Evolutionary conservation across 1,140 invertebrate species (phyloP).

Genomic region (Microplitis mediator): DNA sequence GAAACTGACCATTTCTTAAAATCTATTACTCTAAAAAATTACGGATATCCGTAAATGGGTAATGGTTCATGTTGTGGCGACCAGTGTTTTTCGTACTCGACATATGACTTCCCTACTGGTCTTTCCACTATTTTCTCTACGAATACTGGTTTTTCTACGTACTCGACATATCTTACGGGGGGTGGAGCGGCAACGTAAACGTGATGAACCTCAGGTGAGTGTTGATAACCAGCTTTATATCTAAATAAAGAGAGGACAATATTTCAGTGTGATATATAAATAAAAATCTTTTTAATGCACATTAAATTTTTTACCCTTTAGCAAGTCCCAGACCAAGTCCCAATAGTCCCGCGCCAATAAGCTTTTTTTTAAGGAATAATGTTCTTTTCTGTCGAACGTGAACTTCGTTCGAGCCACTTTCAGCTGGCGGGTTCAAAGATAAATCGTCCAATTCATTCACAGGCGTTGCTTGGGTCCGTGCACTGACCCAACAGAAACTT

Average conservation of each 20-base stretch:
- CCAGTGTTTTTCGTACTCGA: slow-evolving; percentile 44
- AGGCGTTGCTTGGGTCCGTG: not conserved
- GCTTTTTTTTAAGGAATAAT: slow-evolving; percentile 53
- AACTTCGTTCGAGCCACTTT: not conserved
- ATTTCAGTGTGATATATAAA: not conserved
- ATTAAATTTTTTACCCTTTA: slow-evolving; percentile 47
- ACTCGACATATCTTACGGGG: slow-evolving; percentile 52
- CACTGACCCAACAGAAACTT: slow-evolving; percentile 6
- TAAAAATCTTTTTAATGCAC: not conserved
- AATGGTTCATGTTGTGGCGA: slow-evolving; percentile 41
- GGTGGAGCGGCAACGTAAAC: slow-evolving; percentile 47
- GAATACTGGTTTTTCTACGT: slow-evolving; percentile 54
- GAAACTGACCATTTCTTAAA: not conserved
- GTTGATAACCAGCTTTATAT: slow-evolving; percentile 50
- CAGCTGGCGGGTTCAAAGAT: not conserved
- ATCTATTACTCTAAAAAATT: not conserved
- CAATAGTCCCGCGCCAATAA: slow-evolving; percentile 52
- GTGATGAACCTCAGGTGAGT: slow-evolving; percentile 49
- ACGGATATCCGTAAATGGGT: slow-evolving; percentile 44
- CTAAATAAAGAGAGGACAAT: slow-evolving; percentile 32
- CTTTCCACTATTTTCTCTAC: slow-evolving; percentile 51
- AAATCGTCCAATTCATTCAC: not conserved
- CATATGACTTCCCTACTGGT: slow-evolving; percentile 43
- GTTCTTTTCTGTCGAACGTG: slow-evolving; percentile 48
- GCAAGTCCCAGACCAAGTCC: slow-evolving; percentile 54